Base-by-base conservation (phyloP, 2,888 invertebrate species). In the Limnephilus lunatus region DNA sequence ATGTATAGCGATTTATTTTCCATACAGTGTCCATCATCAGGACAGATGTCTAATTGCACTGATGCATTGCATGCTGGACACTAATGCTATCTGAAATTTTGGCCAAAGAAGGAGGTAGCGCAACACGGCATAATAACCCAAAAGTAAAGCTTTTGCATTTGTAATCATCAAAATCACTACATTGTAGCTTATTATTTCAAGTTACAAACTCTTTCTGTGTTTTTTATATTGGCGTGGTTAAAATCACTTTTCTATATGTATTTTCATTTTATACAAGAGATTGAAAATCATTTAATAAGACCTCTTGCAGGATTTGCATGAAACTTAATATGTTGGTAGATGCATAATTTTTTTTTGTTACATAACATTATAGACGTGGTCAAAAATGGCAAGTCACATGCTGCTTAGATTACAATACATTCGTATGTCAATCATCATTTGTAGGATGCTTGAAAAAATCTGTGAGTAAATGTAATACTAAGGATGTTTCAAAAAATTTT, bases 401-500 rank as follows among this genome's bases (percentile, higher is more conserved):
- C 68, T 68, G 68, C 68, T 68, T 68, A 68, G 68, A 68, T 68
- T 25, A 9, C 68, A 68, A 68, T n/a, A 68, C 68, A 9, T n/a
- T n/a, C n/a, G n/a, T 68, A 68, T 68, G 3, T 48, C 9, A 7
- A 68, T 25, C 19, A 68, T 68, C 25, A 68, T 68, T 68, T 83
- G 83, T 35, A 83, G 39, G 14, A 83, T 39, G 83, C 83, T 83
- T 83, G 25, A 83, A 83, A 83, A 35, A 35, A 32, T 83, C 31
- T 83, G 19, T 83, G 32, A 83, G n/a, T 68, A 68, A 68, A 68
- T 68, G 0, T 25, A 83, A 83, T 83, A 83, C 35, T 39, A 35
- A 35, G 35, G 3, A 35, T 35, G 35, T 35, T 35, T 35, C 35
- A 35, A 35, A 35, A 35, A 35, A 35, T 35, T 35, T 35, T 35